phyloP scores from a whole-genome alignment of 2,113 vertebrate species.

The Elachura formosa region DNA sequence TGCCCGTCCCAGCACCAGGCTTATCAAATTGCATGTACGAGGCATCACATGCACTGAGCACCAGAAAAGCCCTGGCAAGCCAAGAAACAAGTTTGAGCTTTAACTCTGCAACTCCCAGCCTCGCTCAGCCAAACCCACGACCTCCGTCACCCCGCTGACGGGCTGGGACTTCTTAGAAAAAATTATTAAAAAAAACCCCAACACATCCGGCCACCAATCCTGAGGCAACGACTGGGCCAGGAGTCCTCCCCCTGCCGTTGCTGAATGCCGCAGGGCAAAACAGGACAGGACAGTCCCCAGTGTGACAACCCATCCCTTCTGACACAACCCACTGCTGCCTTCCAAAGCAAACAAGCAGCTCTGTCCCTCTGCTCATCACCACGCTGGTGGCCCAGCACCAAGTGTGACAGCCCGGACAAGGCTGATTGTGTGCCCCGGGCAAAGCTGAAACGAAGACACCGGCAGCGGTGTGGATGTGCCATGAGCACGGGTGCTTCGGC shows the following conservation, averaged over 20 bases:
- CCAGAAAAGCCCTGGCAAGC: constrained; percentile 25
- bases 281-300: constrained; percentile 11
- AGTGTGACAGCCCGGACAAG: neutral
- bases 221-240: neutral
- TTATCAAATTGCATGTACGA: constrained; percentile 37
- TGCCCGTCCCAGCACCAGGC: constrained; percentile 45
- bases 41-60: constrained; percentile 27
- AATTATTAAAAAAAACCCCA: neutral
- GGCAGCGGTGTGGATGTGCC: neutral
- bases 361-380: neutral
- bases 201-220: neutral
- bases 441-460: neutral
- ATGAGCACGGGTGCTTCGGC: neutral
- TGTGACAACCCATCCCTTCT: neutral
- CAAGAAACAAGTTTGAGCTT: constrained; percentile 41
- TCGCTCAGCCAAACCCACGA: neutral
- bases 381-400: neutral
- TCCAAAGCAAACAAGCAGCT: constrained; percentile 12
- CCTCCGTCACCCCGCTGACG: neutral
- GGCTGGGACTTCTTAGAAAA: neutral
- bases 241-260: neutral
- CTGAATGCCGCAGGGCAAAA: neutral
- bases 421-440: neutral
- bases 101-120: constrained; percentile 49
- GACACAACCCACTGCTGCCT: neutral